Conservation (phyloP, 2,113 vertebrate species). For the Ceyx melanurus region DNA sequence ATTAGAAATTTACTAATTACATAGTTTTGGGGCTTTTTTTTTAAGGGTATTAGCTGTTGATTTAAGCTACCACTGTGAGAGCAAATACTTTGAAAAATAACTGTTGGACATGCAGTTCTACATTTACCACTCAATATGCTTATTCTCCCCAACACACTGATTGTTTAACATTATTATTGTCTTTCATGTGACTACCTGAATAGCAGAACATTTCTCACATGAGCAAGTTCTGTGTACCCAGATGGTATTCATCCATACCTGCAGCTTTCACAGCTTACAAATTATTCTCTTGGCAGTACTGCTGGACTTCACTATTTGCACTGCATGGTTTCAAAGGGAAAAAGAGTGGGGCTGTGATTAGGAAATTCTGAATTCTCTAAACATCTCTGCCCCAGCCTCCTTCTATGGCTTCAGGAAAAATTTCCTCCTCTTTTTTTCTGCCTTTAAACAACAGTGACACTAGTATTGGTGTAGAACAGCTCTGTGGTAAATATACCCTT, state of each 20-base stretch:
- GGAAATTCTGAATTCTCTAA: neutral
- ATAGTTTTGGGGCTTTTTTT: fast-evolving
- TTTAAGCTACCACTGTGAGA: neutral
- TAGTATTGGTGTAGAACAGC: neutral
- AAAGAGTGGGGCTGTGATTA: neutral
- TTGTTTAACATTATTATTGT: neutral
- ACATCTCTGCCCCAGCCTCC: neutral
- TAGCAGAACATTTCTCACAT: neutral
- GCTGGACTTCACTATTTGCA: neutral
- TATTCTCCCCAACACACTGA: neutral
- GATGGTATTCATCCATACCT: neutral
- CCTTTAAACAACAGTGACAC: neutral
- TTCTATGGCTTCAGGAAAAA: neutral
- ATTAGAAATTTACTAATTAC: neutral
- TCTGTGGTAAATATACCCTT: neutral
- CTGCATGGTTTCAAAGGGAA: neutral
- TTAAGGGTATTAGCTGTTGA: neutral
- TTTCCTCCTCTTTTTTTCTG: neutral
- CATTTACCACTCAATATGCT: neutral
- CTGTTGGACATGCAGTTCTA: neutral
- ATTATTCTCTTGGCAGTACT: neutral
- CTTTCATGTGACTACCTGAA: neutral
- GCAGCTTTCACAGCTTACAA: neutral
- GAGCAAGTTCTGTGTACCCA: neutral
- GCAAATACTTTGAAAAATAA: neutral